Base-by-base conservation (phyloP, 2,888 invertebrate genomes). In the Ypsolopha scabrella region DNA sequence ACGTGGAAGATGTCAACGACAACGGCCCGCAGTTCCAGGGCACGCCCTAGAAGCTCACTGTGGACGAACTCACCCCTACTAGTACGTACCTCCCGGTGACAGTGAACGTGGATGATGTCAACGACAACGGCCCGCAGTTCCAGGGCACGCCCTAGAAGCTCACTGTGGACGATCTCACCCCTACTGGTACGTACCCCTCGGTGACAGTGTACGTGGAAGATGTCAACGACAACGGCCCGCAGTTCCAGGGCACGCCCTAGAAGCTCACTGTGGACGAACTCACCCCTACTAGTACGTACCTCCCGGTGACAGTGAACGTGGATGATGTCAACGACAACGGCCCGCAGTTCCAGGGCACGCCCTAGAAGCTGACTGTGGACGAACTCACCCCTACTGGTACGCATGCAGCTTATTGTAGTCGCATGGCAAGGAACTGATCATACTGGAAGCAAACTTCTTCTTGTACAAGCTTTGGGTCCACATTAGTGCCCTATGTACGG, bases 121-220 rank as follows among this genome's bases (percentile, higher is more conserved):
- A 96, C 67, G 95, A 95, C 77, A 94, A 95, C 74, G 88, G 91
- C 1, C 95, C 95, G 0, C 83, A 89, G 65, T 95, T 95, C 72
- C 73, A 91, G 47, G 92, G 93, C 55, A 90, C 93, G 0, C 95
- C 95, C 0, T 96, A 96, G 68, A 87, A 90, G 50, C 88, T 95
- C 7, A 90, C 90, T 43, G 93, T 96, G 13, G 94, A 94, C 60
- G 95, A 95, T 72, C 87, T 94, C 24, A 94, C 94, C 6, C 92
- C 94, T 41, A 88, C 90, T 58, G 93, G 93, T 93, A 77, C 74
- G 75, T 67, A 44, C 24, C n/a, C 11, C 14, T 93, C 94, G 1
- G 92, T 95, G 57, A 95, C 95, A 6, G 94, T 95, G 6, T 96
- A 95, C 73, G 93, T 96, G 6, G 95, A 95, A 74, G 95, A 96